A percentile compares a stretch with the other conserved stretches of the same genome.
Conservation (phyloP, 1,140 invertebrate species). For the Carcinoscorpius rotundicauda region DNA sequence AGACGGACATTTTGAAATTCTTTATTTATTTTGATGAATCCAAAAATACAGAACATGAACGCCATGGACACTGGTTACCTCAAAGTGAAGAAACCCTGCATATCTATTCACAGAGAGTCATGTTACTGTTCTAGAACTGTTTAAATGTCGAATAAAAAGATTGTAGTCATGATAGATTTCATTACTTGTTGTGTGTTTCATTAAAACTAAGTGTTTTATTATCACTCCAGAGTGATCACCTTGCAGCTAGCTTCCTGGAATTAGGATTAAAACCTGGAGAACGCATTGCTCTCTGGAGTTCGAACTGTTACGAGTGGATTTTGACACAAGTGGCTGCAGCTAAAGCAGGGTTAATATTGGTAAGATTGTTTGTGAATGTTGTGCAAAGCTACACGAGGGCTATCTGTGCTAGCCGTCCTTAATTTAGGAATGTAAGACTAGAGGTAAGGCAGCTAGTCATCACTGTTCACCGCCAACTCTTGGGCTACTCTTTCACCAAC, state of each 20-base stretch:
- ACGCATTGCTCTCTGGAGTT: slow-evolving; percentile 72
- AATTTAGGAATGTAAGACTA: too few relatives aligned
- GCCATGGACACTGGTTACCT: not conserved
- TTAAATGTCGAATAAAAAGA: not conserved
- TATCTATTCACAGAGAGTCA: not conserved
- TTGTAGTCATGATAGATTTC: not conserved
- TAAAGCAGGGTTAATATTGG: slow-evolving; percentile 48
- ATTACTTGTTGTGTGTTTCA: not conserved
- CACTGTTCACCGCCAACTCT: too few relatives aligned
- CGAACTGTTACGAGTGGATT: slow-evolving; percentile 74
- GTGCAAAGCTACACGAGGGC: too few relatives aligned
- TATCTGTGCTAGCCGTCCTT: too few relatives aligned
- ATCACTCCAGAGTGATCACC: slow-evolving; percentile 47
- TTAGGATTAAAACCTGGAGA: slow-evolving; percentile 69
- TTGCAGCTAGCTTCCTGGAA: slow-evolving; percentile 64
- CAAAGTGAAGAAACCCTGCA: slow-evolving; percentile 18
- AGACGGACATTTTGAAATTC: too few relatives aligned
- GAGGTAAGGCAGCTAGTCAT: too few relatives aligned
- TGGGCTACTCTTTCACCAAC: too few relatives aligned
- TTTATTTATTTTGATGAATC: too few relatives aligned
- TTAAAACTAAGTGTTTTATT: not conserved
- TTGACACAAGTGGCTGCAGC: slow-evolving; percentile 60
- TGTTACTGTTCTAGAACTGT: not conserved
- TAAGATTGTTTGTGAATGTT: not conserved
- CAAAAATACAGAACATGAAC: too few relatives aligned